phyloP scores from a whole-genome alignment of 35 echinoderm and acorn worm genomes.

The Apostichopus californicus region DNA sequence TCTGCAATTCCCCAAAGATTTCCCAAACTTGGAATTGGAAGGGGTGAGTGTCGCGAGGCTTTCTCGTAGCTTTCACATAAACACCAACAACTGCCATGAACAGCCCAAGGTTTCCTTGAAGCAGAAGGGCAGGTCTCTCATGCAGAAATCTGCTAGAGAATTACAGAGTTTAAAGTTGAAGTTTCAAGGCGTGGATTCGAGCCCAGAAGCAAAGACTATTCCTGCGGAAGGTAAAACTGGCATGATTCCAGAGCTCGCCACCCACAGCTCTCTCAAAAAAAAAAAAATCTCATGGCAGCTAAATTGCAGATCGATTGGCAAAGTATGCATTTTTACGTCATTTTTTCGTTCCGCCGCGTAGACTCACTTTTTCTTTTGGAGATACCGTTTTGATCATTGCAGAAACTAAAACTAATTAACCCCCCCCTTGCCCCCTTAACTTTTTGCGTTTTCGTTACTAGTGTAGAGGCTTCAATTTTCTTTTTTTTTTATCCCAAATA shows the following conservation, averaged over 20 bases:
- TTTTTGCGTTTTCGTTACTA: not conserved
- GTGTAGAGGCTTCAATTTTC: constrained; percentile 3
- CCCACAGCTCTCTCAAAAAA: constrained; percentile 28
- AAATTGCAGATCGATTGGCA: not conserved
- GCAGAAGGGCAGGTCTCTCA: constrained; percentile 32
- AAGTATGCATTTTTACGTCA: not conserved
- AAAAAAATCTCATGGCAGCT: not conserved
- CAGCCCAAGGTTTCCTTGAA: constrained; percentile 32
- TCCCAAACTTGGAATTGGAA: constrained; percentile 28
- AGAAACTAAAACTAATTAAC: not conserved
- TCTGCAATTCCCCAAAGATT: not conserved
- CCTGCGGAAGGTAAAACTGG: not conserved
- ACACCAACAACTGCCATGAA: constrained; percentile 52
- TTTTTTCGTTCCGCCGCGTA: constrained; percentile 25
- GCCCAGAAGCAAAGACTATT: constrained; percentile 20
- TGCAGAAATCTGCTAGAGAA: constrained; percentile 44
- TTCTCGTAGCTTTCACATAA: constrained; percentile 33
- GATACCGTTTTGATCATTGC: not conserved
- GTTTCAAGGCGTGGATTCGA: constrained; percentile 28
- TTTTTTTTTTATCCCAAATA: not conserved
- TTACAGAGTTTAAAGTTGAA: constrained; percentile 41
- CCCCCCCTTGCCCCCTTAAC: not conserved
- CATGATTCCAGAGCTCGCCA: constrained; percentile 21
- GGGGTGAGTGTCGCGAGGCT: constrained; percentile 27
- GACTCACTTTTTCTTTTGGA: constrained; percentile 30